Conservation (phyloP, 23 tunicate genomes). For the Ascidia mentula region DNA sequence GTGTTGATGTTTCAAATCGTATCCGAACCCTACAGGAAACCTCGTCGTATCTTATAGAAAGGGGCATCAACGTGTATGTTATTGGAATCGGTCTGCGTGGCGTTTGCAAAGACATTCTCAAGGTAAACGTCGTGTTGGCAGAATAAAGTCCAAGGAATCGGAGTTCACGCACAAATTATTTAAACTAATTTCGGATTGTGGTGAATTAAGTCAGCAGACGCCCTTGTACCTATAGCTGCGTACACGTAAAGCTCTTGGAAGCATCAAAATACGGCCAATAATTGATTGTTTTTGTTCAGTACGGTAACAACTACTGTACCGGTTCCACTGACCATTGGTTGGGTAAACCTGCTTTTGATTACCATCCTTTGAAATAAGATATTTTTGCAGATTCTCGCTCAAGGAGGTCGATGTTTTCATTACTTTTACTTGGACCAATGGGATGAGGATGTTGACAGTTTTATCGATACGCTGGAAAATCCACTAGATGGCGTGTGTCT, state of each 20-base stretch:
- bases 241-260: too few species aligned
- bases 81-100: slow-evolving; percentile 59
- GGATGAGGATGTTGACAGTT: slow-evolving; percentile 55
- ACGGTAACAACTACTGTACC: too few species aligned
- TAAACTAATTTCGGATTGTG: too few species aligned
- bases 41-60: slow-evolving; percentile 9
- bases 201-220: too few species aligned
- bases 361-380: not conserved
- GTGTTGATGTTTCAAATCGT: slow-evolving; percentile 8
- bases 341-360: too few species aligned
- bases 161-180: too few species aligned
- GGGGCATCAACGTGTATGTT: slow-evolving; percentile 53
- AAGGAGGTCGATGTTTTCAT: slow-evolving; percentile 85
- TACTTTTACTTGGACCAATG: slow-evolving; percentile 65
- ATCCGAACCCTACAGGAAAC: not conserved
- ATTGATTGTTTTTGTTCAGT: too few species aligned
- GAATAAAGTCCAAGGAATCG: too few species aligned
- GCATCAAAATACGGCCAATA: too few species aligned
- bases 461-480: slow-evolving; percentile 38
- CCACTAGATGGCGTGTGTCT: slow-evolving; percentile 49
- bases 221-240: too few species aligned
- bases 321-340: too few species aligned
- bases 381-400: slow-evolving; percentile 63
- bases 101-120: slow-evolving; percentile 46
- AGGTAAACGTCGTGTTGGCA: slow-evolving; percentile 33